Conservation (phyloP, 2,797 vertebrate species). For the Synaphobranchus kaupii region DNA sequence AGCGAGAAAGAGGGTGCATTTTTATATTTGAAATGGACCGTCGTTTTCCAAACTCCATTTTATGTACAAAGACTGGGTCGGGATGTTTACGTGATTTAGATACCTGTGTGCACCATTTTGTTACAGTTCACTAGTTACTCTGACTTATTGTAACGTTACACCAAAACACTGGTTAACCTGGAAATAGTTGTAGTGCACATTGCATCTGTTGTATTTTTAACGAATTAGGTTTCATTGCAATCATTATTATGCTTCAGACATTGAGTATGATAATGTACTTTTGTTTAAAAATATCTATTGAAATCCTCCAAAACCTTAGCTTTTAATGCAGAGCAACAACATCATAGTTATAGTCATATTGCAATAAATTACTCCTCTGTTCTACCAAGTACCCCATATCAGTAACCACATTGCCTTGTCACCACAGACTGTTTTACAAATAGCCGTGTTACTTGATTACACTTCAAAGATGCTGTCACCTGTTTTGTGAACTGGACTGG, state of each 20-base stretch:
- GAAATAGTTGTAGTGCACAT: neutral
- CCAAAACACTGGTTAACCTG: neutral
- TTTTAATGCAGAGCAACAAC: neutral
- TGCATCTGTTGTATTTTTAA: neutral
- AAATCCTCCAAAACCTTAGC: neutral
- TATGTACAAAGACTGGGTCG: slow-evolving; percentile 33
- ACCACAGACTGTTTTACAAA: neutral
- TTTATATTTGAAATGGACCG: slow-evolving; percentile 40
- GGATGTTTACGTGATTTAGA: slow-evolving; percentile 42
- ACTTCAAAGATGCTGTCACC: neutral
- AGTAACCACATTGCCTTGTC: neutral
- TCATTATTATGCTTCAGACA: neutral
- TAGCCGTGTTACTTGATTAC: neutral
- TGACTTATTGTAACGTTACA: slow-evolving; percentile 1
- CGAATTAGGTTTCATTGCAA: neutral
- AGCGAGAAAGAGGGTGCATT: slow-evolving; percentile 42
- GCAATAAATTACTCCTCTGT: neutral
- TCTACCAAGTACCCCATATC: neutral
- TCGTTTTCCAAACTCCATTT: slow-evolving; percentile 35
- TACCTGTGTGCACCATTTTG: slow-evolving; percentile 44
- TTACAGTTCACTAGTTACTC: slow-evolving; percentile 31
- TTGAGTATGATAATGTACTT: neutral
- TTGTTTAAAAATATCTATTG: neutral
- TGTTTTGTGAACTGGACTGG: neutral
- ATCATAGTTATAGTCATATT: neutral